These are phyloP conservation scores for Erythrocebus patas DNA, from an alignment of 2,113 vertebrate genomes.

Conservation along the genomic window DNA sequence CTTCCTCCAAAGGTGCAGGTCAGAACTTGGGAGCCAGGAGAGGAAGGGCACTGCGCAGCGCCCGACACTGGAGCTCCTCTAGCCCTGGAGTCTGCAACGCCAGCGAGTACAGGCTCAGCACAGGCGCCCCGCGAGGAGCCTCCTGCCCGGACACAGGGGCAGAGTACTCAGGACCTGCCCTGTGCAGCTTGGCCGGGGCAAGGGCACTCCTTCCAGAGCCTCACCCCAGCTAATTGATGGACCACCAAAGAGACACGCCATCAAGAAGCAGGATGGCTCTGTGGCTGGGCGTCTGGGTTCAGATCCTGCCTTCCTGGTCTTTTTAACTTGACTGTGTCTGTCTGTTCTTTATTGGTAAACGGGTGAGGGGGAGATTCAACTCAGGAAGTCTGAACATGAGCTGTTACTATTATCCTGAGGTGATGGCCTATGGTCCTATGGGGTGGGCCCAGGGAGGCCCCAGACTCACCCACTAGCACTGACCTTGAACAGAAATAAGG, in stretches of 20 bases:
- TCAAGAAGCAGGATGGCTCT: not conserved
- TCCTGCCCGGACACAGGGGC: not conserved
- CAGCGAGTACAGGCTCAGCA: not conserved
- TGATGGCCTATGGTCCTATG: not conserved
- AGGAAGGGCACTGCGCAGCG: accelerated
- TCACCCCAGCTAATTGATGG: not conserved
- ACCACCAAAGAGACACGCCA: not conserved
- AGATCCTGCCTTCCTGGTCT: not conserved
- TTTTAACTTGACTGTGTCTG: not conserved
- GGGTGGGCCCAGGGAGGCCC: not conserved
- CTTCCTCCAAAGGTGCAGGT: not conserved
- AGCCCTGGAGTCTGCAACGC: not conserved
- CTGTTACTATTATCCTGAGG: not conserved
- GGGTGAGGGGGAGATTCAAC: not conserved
- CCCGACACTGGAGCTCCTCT: accelerated
- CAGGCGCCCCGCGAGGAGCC: not conserved
- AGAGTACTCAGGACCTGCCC: not conserved
- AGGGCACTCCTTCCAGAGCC: not conserved
- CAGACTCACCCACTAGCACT: not conserved
- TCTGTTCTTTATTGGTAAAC: not conserved
- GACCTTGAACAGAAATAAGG: not conserved
- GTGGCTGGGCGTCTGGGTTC: not conserved
- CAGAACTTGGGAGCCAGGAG: not conserved
- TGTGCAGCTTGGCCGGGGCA: not conserved
- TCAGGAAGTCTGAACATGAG: not conserved